Evolutionary conservation across 1,140 invertebrate genomes (phyloP).

Genomic region (Halesus radiatus): DNA sequence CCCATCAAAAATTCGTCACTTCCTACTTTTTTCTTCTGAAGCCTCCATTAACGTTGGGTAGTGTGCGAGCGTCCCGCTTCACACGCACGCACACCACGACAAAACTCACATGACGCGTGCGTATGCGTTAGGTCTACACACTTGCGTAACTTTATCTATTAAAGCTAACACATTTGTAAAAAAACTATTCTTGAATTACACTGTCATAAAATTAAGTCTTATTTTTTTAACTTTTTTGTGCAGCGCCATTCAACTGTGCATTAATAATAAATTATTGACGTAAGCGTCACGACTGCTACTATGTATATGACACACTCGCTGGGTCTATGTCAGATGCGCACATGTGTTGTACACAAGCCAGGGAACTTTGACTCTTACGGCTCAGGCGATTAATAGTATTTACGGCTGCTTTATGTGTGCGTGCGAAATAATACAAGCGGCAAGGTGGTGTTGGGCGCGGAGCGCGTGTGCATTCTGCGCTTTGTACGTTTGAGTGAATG

Average conservation of each 20-base stretch:
- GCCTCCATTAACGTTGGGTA: not conserved
- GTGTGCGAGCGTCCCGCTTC: conserved; percentile 35
- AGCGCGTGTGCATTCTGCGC: conserved; percentile 17
- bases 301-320: conserved; percentile 27
- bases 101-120: conserved; percentile 27
- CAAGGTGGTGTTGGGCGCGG: not conserved
- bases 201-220: not conserved
- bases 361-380: conserved; percentile 29
- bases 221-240: not conserved
- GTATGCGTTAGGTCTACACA: conserved; percentile 16
- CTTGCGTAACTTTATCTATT: not conserved
- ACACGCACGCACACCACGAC: conserved; percentile 10
- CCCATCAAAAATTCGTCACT: not conserved
- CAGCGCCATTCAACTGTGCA: not conserved
- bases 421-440: conserved; percentile 19
- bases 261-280: too few species aligned
- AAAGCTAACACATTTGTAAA: not conserved
- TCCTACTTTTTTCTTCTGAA: not conserved
- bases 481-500: conserved; percentile 33
- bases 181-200: not conserved
- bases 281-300: not conserved
- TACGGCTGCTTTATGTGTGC: conserved; percentile 19
- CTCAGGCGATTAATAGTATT: conserved; percentile 8
- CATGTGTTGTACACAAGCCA: conserved; percentile 30
- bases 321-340: conserved; percentile 27